phyloP scores from a whole-genome alignment of 1,140 invertebrate genomes.

The Hermatobates lingyangjiaoensis region DNA sequence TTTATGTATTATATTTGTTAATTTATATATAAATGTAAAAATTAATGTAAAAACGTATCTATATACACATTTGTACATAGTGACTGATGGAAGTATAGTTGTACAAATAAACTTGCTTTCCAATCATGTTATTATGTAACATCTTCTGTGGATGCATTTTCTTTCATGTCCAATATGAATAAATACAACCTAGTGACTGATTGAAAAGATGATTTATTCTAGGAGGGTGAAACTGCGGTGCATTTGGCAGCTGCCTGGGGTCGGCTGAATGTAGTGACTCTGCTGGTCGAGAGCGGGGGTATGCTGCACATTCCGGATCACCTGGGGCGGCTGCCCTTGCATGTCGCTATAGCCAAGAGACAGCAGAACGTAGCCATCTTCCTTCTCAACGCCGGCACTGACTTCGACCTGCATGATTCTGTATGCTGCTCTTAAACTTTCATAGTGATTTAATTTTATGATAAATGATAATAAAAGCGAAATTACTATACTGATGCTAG shows the following conservation, averaged over 20 bases:
- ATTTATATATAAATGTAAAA: no score
- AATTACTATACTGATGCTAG: no score
- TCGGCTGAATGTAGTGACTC: slow-evolving; percentile 34
- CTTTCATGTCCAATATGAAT: neutral
- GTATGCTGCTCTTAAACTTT: no score
- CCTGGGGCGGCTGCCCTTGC: slow-evolving; percentile 34
- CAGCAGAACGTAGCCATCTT: slow-evolving; percentile 37
- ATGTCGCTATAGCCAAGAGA: slow-evolving; percentile 37
- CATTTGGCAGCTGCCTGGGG: slow-evolving; percentile 51
- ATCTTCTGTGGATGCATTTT: neutral
- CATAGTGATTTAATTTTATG: no score
- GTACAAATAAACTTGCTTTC: neutral
- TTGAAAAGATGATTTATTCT: slow-evolving; percentile 17
- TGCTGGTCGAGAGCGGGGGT: slow-evolving; percentile 38
- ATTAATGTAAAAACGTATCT: no score
- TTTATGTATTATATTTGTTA: no score
- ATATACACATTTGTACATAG: no score
- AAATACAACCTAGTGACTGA: neutral
- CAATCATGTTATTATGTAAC: neutral
- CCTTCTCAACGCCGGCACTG: slow-evolving; percentile 46
- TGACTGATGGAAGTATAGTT: no score
- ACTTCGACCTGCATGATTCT: slow-evolving; percentile 45
- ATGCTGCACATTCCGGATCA: slow-evolving; percentile 28
- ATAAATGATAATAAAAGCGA: no score
- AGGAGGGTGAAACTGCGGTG: slow-evolving; percentile 58